Evolutionary conservation across 2,113 vertebrate species (phyloP).

Genomic region (Phalacrocorax pelagicus): DNA sequence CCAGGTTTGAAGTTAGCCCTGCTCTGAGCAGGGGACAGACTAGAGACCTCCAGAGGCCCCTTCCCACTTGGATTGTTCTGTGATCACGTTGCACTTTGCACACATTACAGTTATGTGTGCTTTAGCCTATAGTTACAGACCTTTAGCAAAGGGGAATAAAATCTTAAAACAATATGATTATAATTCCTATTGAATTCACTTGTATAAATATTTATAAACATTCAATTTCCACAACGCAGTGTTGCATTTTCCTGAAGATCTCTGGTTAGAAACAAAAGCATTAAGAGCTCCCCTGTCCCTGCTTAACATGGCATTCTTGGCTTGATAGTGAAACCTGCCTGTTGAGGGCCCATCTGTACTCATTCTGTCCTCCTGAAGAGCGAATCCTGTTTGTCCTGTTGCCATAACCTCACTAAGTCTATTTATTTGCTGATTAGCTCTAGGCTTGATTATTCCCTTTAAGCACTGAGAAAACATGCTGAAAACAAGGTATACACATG

Average conservation of each 20-base stretch:
- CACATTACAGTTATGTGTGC: background rate
- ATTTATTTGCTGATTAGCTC: constrained; percentile 17
- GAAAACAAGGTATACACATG: background rate
- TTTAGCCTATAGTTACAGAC: background rate
- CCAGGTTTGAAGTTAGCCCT: background rate
- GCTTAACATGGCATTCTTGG: background rate
- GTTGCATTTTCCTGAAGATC: background rate
- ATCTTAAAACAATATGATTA: background rate
- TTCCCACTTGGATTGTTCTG: background rate
- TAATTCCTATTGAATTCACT: background rate
- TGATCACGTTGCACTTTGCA: fast-evolving
- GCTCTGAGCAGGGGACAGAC: background rate
- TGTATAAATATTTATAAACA: background rate
- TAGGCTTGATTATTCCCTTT: constrained; percentile 6
- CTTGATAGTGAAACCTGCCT: background rate
- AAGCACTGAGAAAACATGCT: background rate
- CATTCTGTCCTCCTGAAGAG: background rate
- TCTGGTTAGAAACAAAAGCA: background rate
- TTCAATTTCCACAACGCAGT: background rate
- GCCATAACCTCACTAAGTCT: background rate
- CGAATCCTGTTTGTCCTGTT: background rate
- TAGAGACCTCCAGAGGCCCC: background rate
- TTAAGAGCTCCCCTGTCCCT: background rate
- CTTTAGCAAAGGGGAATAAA: background rate
- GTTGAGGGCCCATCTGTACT: background rate